phyloP scores from a whole-genome alignment of 2,888 invertebrate genomes.

The Crepidodera aurea region DNA sequence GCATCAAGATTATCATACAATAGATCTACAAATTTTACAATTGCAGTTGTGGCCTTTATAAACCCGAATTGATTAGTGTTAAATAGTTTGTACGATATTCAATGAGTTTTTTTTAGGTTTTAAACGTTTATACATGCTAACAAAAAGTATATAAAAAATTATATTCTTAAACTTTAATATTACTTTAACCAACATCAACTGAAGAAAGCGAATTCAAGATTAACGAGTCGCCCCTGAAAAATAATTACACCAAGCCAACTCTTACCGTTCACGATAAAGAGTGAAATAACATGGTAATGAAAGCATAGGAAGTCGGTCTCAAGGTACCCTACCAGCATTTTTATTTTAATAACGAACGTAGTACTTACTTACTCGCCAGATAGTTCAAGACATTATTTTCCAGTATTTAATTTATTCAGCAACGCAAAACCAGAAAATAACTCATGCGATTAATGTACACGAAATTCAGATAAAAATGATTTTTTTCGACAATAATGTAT shows the following conservation, averaged over 20 bases:
- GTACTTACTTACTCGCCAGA: slow-evolving; percentile 10
- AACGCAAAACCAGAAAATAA: slow-evolving; percentile 29
- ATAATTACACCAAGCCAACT: not conserved
- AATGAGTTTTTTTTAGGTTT: too few species aligned
- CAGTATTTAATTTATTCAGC: slow-evolving; percentile 29
- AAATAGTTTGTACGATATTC: too few species aligned
- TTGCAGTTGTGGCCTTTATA: too few species aligned
- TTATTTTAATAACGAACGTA: slow-evolving; percentile 1
- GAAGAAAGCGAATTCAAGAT: too few species aligned
- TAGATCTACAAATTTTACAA: too few species aligned
- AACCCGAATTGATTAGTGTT: too few species aligned
- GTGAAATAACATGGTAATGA: slow-evolving; percentile 17
- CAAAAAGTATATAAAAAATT: too few species aligned
- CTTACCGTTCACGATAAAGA: slow-evolving; percentile 8
- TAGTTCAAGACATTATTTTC: slow-evolving; percentile 22
- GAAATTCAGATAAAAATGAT: slow-evolving; percentile 3
- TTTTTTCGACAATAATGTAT: not conserved
- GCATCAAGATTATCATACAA: too few species aligned
- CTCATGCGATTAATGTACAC: slow-evolving; percentile 19
- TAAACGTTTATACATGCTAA: too few species aligned
- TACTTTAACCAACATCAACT: too few species aligned
- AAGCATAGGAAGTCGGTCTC: slow-evolving; percentile 30
- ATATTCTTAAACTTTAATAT: too few species aligned
- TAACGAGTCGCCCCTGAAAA: slow-evolving; percentile 5
- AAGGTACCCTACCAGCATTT: slow-evolving; percentile 22